Evolutionary conservation across 2,113 vertebrate genomes (phyloP).

Genomic region (Neopipo cinnamomea): DNA sequence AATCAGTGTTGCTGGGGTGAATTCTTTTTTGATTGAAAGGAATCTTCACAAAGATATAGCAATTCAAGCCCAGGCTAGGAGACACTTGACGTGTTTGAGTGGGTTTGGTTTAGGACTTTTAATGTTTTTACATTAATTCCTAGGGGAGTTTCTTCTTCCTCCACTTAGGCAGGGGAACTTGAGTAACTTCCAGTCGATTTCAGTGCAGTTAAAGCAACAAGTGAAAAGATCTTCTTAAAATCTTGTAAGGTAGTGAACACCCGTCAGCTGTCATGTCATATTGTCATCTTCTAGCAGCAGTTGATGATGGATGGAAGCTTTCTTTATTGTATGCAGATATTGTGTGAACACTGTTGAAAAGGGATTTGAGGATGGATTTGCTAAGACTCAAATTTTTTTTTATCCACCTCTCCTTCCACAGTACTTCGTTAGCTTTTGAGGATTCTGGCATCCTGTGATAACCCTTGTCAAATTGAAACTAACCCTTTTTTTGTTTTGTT

Average conservation of each 20-base stretch:
- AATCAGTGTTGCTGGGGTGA: neutral
- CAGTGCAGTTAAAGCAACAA: neutral
- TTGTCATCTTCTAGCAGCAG: neutral
- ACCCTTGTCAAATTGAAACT: neutral
- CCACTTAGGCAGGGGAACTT: neutral
- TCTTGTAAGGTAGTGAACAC: neutral
- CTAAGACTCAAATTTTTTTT: neutral
- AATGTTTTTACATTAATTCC: neutral
- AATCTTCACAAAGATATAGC: neutral
- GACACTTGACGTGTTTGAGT: neutral
- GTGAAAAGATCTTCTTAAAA: neutral
- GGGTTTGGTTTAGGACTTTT: neutral
- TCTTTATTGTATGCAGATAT: neutral
- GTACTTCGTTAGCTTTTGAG: neutral
- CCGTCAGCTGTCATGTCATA: neutral
- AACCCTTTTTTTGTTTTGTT: neutral
- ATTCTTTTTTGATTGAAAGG: neutral
- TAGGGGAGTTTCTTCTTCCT: neutral
- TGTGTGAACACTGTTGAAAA: neutral
- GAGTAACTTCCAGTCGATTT: fast-evolving
- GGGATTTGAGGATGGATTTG: neutral
- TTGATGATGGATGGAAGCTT: neutral
- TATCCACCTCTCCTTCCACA: neutral
- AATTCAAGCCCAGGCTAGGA: neutral
- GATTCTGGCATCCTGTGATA: neutral